Evolutionary conservation across 2,888 invertebrate genomes (phyloP).

Genomic region (Agonopterix subpropinquella): DNA sequence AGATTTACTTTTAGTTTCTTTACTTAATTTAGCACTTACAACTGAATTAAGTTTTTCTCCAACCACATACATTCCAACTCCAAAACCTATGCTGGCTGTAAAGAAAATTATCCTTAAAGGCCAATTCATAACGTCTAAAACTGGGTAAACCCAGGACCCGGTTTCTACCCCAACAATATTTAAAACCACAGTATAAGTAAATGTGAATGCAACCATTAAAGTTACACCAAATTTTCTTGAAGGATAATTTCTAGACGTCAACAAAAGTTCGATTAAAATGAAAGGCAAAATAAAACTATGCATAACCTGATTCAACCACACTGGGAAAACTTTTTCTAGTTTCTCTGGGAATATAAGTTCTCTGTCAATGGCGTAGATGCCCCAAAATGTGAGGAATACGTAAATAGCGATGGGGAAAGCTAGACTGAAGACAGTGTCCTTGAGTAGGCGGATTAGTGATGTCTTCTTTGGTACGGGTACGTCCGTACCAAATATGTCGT

Average conservation of each 20-base stretch:
- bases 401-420: slow-evolving; percentile 86
- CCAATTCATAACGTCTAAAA: slow-evolving; percentile 83
- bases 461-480: slow-evolving; percentile 73
- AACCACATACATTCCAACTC: slow-evolving; percentile 77
- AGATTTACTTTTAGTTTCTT: neutral
- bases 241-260: slow-evolving; percentile 84
- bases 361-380: slow-evolving; percentile 86
- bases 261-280: slow-evolving; percentile 82
- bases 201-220: slow-evolving; percentile 74
- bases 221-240: slow-evolving; percentile 76
- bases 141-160: slow-evolving; percentile 92
- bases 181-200: slow-evolving; percentile 82
- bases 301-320: slow-evolving; percentile 92
- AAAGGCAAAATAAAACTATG: slow-evolving; percentile 89
- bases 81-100: slow-evolving; percentile 70
- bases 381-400: slow-evolving; percentile 92
- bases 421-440: slow-evolving; percentile 79
- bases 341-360: slow-evolving; percentile 90
- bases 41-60: slow-evolving; percentile 79
- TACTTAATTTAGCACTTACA: neutral
- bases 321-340: slow-evolving; percentile 86
- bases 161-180: slow-evolving; percentile 80
- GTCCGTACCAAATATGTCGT: slow-evolving; percentile 85
- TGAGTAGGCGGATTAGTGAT: slow-evolving; percentile 79
- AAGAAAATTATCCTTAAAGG: slow-evolving; percentile 83